phyloP scores from a whole-genome alignment of 2,888 invertebrate genomes.

The Strigamia transsilvanica region DNA sequence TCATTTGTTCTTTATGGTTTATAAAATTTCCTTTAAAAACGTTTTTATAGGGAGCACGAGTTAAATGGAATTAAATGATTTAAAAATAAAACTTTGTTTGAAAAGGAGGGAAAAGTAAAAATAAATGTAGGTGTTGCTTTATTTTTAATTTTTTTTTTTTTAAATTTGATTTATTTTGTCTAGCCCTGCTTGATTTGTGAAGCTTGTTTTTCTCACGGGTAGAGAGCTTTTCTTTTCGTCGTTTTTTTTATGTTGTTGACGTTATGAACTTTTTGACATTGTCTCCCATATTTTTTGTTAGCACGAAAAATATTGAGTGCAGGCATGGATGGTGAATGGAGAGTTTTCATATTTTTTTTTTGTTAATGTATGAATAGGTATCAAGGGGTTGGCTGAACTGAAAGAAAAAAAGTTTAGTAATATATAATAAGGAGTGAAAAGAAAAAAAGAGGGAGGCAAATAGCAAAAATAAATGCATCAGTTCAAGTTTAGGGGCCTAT shows the following conservation, averaged over 20 bases:
- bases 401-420: conserved; percentile 30
- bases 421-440: conserved; percentile 22
- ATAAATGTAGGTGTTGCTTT: not conserved
- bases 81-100: not conserved
- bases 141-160: conserved; percentile 18
- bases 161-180: conserved; percentile 33
- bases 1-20: conserved; percentile 5
- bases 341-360: not conserved
- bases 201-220: conserved; percentile 42
- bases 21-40: not conserved
- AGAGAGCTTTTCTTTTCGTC: conserved; percentile 7
- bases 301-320: conserved; percentile 6
- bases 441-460: conserved; percentile 15
- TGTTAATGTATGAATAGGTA: conserved; percentile 11
- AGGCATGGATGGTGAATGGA: conserved; percentile 17
- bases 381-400: conserved; percentile 25
- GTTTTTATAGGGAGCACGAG: not conserved
- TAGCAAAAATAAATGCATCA: conserved; percentile 13
- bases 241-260: not conserved
- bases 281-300: conserved; percentile 40
- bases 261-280: conserved; percentile 37
- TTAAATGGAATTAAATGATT: not conserved
- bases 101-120: not conserved
- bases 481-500: conserved; percentile 37
- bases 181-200: conserved; percentile 28